phyloP scores from a whole-genome alignment of 64 coral and sea anemone species.

The Stylophora pistillata region DNA sequence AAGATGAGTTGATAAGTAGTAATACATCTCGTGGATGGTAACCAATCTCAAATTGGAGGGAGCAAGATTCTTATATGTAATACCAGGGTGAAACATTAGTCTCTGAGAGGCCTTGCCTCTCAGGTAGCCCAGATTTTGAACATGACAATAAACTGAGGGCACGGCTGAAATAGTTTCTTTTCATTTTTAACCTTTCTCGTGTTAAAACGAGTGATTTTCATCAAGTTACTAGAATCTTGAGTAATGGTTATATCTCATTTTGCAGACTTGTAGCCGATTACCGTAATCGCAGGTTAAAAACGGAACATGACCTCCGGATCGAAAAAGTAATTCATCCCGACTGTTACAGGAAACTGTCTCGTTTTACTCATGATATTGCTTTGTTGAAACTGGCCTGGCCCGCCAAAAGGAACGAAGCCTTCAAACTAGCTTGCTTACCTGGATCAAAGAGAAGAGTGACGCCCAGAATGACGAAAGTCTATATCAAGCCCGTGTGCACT shows the following conservation, averaged over 20 bases:
- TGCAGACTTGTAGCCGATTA: slow-evolving; percentile 52
- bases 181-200: too few species aligned
- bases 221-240: background rate
- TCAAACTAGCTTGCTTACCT: slow-evolving; percentile 40
- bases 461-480: too few species aligned
- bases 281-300: background rate
- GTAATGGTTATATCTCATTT: background rate
- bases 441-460: background rate
- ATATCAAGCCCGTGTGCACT: too few species aligned
- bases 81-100: too few species aligned
- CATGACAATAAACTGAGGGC: too few species aligned
- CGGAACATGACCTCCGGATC: slow-evolving; percentile 46
- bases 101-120: too few species aligned
- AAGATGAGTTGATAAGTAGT: slow-evolving; percentile 6
- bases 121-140: too few species aligned
- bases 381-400: slow-evolving; percentile 50
- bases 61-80: too few species aligned
- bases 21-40: background rate
- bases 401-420: background rate
- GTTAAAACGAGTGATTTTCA: too few species aligned
- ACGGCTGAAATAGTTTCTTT: too few species aligned
- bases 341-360: slow-evolving; percentile 14
- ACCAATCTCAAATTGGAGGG: too few species aligned
- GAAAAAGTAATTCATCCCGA: slow-evolving; percentile 29
- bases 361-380: slow-evolving; percentile 60